phyloP scores from a whole-genome alignment of 2,888 invertebrate genomes.

The Netelia melanura region DNA sequence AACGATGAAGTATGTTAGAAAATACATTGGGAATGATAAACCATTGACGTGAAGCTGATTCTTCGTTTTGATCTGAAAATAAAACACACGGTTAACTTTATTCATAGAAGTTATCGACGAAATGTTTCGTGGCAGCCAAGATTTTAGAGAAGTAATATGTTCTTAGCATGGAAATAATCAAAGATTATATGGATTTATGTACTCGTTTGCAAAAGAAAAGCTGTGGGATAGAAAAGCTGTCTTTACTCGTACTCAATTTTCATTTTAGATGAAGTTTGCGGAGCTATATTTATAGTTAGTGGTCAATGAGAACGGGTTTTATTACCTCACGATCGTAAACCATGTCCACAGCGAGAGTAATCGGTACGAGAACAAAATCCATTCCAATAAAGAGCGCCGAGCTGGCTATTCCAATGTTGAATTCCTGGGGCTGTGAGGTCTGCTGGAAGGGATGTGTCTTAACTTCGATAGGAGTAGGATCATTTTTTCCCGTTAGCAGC shows the following conservation, averaged over 20 bases:
- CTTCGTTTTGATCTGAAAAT: conserved; percentile 91
- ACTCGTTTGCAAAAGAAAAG: too few species aligned
- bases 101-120: conserved; percentile 13
- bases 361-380: conserved; percentile 92
- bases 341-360: conserved; percentile 92
- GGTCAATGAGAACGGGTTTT: neutral
- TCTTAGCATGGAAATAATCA: too few species aligned
- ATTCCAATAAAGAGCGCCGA: conserved; percentile 93
- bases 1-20: conserved; percentile 91
- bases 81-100: neutral
- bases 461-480: conserved; percentile 87
- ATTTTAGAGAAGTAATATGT: neutral
- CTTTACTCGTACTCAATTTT: too few species aligned
- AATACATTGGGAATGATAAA: conserved; percentile 91
- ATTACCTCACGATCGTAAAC: conserved; percentile 93
- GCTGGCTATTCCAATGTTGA: conserved; percentile 90
- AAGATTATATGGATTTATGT: too few species aligned
- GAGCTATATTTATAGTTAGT: too few species aligned
- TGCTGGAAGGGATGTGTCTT: conserved; percentile 90
- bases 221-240: too few species aligned
- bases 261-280: too few species aligned
- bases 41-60: conserved; percentile 94
- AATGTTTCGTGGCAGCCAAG: neutral
- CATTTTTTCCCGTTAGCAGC: conserved; percentile 83
- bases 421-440: conserved; percentile 90